These are phyloP conservation scores for Drosophila funebris DNA, from an alignment of 1,140 invertebrate genomes.

Conservation along the genomic window DNA sequence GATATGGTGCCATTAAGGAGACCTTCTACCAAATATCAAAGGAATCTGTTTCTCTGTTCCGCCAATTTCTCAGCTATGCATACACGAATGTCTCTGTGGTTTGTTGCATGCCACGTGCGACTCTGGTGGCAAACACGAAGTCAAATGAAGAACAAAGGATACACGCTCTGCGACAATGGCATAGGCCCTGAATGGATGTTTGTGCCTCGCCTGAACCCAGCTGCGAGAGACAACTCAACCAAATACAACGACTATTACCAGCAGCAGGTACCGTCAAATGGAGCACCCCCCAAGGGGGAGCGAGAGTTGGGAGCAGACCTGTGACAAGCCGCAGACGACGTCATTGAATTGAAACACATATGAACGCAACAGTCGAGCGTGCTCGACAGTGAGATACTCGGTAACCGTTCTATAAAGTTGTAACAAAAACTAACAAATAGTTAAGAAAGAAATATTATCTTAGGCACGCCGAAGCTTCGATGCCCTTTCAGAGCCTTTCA, in stretches of 20 bases:
- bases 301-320: slow-evolving; percentile 3
- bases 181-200: slow-evolving; percentile 10
- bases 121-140: slow-evolving; percentile 30
- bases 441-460: too few species aligned
- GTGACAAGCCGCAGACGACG: slow-evolving; percentile 43
- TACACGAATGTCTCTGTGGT: slow-evolving; percentile 4
- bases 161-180: too few species aligned
- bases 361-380: neutral
- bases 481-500: too few species aligned
- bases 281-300: neutral
- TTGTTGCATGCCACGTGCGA: slow-evolving; percentile 8
- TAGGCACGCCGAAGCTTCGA: too few species aligned
- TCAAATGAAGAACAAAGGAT: slow-evolving; percentile 53
- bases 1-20: slow-evolving; percentile 28
- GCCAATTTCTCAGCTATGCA: slow-evolving; percentile 34
- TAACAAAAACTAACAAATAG: too few species aligned
- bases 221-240: slow-evolving; percentile 34
- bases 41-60: neutral
- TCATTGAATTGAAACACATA: slow-evolving; percentile 48
- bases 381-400: neutral
- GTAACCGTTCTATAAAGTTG: neutral
- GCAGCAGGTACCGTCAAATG: slow-evolving; percentile 7
- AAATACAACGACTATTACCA: slow-evolving; percentile 37
- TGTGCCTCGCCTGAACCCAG: slow-evolving; percentile 11
- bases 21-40: neutral